These are phyloP conservation scores for Ceryle rudis DNA, from an alignment of 2,797 vertebrate genomes.

Conservation along the genomic window DNA sequence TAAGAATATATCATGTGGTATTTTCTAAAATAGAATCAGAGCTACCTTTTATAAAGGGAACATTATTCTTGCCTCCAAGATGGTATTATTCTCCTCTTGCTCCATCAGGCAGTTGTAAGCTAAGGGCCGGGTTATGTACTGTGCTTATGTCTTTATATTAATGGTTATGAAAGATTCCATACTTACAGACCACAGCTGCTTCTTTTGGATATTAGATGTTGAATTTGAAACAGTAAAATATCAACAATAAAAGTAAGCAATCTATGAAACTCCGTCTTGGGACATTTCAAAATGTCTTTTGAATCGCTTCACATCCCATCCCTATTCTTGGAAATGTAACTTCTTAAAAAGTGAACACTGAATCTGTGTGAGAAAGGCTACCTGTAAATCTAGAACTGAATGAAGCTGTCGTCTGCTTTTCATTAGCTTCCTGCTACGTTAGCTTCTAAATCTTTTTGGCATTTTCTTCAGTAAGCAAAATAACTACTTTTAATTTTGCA, in stretches of 20 bases:
- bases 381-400: constrained; percentile 48
- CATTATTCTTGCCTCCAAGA: constrained; percentile 12
- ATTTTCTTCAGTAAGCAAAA: constrained; percentile 68
- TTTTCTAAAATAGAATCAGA: constrained; percentile 25
- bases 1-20: not conserved
- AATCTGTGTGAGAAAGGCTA: not conserved
- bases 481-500: constrained; percentile 56
- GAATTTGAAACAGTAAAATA: constrained; percentile 29
- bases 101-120: constrained; percentile 20
- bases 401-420: constrained; percentile 65
- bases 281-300: constrained; percentile 47
- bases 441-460: constrained; percentile 52
- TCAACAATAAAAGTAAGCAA: not conserved
- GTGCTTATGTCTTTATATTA: not conserved
- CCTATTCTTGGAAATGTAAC: constrained; percentile 52
- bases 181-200: not conserved
- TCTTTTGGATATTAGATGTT: not conserved
- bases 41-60: constrained; percentile 19
- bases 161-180: not conserved
- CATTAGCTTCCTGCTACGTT: constrained; percentile 57
- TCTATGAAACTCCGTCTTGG: not conserved
- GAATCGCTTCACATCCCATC: not conserved
- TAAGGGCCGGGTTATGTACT: not conserved
- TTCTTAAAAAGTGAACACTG: constrained; percentile 59
- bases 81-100: not conserved